Base-by-base conservation (phyloP, 2,888 invertebrate species). In the Tenthredo amoena region DNA sequence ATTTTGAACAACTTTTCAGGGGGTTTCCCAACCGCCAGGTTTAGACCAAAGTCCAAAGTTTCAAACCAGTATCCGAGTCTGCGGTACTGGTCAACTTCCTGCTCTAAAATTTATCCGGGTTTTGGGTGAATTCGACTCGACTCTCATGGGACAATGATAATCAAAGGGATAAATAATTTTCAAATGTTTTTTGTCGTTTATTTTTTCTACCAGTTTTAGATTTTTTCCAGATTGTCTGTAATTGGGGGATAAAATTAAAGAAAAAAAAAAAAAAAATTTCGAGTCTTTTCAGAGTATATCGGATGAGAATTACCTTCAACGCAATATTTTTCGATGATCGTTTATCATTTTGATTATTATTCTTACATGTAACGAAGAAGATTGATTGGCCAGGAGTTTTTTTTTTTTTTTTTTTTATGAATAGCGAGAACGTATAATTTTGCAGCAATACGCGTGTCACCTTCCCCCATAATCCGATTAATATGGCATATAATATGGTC, bases 1-100 rank as follows among this genome's bases (percentile, higher is more conserved):
- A 81, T 81, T 81, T 81, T 43, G 81, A 62, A 81, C 81, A 81
- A 81, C 58, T 81, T 62, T 62, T 18, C 37, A 5, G 10, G 81
- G 62, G 81, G 81, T 21, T 81, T 40, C 50, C 4, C 7, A 43
- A 18, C 26, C 26, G 7, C 18, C 77, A 43, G 47, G 26, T 74
- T 74, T 47, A 40, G 26, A 26, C 26, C 26, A 26, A 26, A 26
- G 26, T 26, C 74, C 21, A 43, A 74, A 74, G 43, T 43, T 74
- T 74, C 26, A 6, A 37, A 37, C 1, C 37, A 72, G 7, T 5
- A 5, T 40, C 9, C n/a, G 71, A 7, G 62, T 10, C 7, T 26
- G 62, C 6, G 31, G 68, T 34, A 7, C 15, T 68, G 68, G 68
- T 68, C 34, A 34, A 68, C 68, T 68, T 68, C 68, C 68, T 18